phyloP scores from a whole-genome alignment of 2,797 vertebrate genomes.

The Crenuchus spilurus region DNA sequence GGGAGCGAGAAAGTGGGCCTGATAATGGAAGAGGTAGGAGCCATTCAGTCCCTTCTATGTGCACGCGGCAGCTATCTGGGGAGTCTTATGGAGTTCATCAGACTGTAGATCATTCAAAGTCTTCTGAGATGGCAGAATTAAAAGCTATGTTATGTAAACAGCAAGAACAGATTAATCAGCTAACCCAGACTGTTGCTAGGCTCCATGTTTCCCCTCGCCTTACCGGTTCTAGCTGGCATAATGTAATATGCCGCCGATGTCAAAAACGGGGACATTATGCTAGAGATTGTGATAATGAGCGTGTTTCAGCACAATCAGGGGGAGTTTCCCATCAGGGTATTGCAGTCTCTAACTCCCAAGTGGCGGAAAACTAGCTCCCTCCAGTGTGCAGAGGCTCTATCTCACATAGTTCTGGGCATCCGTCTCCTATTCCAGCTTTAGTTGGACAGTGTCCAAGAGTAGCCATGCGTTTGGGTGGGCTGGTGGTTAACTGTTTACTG shows the following conservation, averaged over 20 bases:
- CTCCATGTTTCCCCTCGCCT: not conserved
- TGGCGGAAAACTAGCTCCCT: not conserved
- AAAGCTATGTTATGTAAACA: not conserved
- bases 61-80: not conserved
- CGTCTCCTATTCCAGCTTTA: not conserved
- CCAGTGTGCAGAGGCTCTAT: not conserved
- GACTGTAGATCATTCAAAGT: not conserved
- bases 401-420: not conserved
- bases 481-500: conserved; percentile 2
- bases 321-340: too few relatives aligned
- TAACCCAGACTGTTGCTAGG: not conserved
- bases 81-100: not conserved
- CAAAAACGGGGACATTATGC: not conserved
- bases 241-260: not conserved
- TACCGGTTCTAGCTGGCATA: not conserved
- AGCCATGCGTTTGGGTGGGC: not conserved
- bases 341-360: not conserved
- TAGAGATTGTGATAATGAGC: not conserved
- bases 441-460: not conserved
- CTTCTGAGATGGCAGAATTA: not conserved
- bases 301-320: not conserved
- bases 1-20: not conserved
- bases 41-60: not conserved
- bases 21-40: not conserved
- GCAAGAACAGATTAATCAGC: not conserved